A percentile compares a stretch with the other conserved stretches of the same genome.
Evolutionary conservation across 2,113 vertebrate genomes (phyloP).

Genomic region (Chionodraco myersi): DNA sequence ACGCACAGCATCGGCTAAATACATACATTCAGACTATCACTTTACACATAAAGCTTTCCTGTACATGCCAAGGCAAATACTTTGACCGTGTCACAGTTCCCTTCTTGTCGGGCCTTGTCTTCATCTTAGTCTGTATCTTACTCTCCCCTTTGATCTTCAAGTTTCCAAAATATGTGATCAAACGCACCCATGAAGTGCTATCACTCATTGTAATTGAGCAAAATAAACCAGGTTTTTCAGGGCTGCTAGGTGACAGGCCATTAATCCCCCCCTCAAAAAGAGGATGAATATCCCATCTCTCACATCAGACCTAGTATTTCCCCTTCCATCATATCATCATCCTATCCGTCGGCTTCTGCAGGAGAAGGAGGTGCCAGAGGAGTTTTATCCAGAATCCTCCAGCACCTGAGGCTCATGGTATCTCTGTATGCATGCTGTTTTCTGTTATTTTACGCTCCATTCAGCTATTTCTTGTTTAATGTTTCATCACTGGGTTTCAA

Average conservation of each 20-base stretch:
- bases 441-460: constrained; percentile 45
- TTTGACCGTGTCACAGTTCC: too few species aligned
- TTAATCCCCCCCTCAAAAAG: neutral
- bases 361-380: constrained; percentile 1
- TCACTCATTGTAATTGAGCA: too few species aligned
- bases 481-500: constrained; percentile 46
- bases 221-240: constrained; percentile 32
- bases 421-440: constrained; percentile 18
- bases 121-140: too few species aligned
- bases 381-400: constrained; percentile 53
- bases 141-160: too few species aligned
- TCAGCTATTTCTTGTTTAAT: constrained; percentile 42
- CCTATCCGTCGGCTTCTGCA: constrained; percentile 41
- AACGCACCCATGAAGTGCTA: too few species aligned
- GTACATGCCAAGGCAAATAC: too few species aligned
- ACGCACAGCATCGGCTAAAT: too few species aligned
- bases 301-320: neutral
- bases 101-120: too few species aligned
- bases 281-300: constrained; percentile 34
- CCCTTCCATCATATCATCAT: constrained; percentile 57
- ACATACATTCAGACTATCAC: too few species aligned
- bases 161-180: too few species aligned
- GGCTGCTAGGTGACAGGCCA: neutral
- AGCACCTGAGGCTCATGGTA: constrained; percentile 23
- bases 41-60: too few species aligned